phyloP scores from a whole-genome alignment of 2,113 vertebrate genomes.

The Perca fluviatilis region DNA sequence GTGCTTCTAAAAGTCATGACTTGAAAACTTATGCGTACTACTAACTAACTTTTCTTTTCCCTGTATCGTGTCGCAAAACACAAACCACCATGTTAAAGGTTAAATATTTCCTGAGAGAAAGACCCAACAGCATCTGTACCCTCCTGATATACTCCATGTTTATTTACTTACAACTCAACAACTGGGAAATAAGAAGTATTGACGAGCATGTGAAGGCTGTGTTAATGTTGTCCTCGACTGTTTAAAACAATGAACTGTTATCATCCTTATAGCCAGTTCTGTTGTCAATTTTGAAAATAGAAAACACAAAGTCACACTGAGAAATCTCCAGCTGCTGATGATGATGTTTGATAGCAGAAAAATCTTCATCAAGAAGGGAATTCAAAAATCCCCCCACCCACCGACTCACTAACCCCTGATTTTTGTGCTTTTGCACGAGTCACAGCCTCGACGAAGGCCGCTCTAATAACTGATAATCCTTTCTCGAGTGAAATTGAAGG shows the following conservation, averaged over 20 bases:
- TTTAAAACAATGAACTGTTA: too few species aligned
- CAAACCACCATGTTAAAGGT: background rate
- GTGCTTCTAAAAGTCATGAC: too few species aligned
- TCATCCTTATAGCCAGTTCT: background rate
- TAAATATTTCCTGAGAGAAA: background rate
- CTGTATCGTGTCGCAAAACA: background rate
- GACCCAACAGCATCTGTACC: background rate
- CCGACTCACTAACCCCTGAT: background rate
- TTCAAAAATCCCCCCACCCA: too few species aligned
- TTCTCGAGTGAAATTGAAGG: background rate
- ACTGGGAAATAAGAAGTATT: constrained; percentile 9
- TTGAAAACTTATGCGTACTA: background rate
- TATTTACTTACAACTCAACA: background rate
- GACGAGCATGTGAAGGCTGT: background rate
- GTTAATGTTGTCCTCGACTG: too few species aligned
- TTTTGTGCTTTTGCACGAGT: background rate
- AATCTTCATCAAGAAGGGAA: background rate
- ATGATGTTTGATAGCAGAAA: background rate
- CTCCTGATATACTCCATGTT: background rate
- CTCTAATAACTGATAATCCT: background rate
- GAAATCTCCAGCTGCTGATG: background rate
- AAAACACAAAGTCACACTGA: background rate
- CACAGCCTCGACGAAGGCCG: background rate
- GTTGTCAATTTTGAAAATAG: background rate
- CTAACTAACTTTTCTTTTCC: background rate